Percentiles rank a stretch among this genome's conserved stretches.
These are phyloP conservation scores for Taenaris catops DNA, from an alignment of 2,888 invertebrate genomes.

Conservation along the genomic window DNA sequence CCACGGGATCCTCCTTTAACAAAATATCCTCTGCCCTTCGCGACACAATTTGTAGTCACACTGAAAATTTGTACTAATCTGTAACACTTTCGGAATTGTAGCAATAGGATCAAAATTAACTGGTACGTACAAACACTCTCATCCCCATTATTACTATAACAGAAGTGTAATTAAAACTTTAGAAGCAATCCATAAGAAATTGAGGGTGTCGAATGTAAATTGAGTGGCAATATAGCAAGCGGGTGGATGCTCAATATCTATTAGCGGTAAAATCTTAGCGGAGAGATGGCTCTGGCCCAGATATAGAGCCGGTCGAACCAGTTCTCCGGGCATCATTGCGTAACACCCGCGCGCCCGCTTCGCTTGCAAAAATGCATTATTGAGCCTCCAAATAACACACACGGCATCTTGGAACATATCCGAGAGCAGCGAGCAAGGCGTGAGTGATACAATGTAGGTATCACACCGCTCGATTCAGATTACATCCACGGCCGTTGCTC, in stretches of 20 bases:
- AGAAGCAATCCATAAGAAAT: conserved; percentile 29
- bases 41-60: too few relatives aligned
- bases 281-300: conserved; percentile 75
- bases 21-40: too few relatives aligned
- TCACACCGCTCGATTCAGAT: conserved; percentile 43
- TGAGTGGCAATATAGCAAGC: conserved; percentile 33
- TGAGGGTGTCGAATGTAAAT: conserved; percentile 32
- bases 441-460: conserved; percentile 44
- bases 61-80: too few relatives aligned
- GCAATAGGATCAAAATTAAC: too few relatives aligned
- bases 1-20: too few relatives aligned
- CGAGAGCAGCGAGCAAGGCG: conserved; percentile 57
- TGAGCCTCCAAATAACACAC: conserved; percentile 56
- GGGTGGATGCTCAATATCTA: conserved; percentile 62
- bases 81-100: too few relatives aligned
- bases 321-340: conserved; percentile 70
- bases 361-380: conserved; percentile 73
- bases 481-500: conserved; percentile 44
- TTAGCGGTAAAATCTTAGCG: conserved; percentile 68
- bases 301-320: conserved; percentile 69
- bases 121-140: too few relatives aligned
- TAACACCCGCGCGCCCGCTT: conserved; percentile 47
- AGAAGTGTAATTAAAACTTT: too few relatives aligned
- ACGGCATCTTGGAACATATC: conserved; percentile 64
- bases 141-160: too few relatives aligned